phyloP scores from a whole-genome alignment of 2,797 vertebrate species.

The Pampus argenteus region DNA sequence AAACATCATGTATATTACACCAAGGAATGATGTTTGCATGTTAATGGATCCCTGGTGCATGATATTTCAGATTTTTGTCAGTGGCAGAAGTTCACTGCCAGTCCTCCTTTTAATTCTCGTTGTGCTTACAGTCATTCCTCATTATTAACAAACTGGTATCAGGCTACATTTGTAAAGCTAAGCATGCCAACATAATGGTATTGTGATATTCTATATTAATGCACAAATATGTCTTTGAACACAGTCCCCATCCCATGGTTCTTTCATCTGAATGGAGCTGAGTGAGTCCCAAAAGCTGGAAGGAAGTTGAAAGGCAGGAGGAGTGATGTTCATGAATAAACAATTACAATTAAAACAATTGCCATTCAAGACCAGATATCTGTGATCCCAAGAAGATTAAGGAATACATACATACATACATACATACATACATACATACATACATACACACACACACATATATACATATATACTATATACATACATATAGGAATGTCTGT shows the following conservation, averaged over 20 bases:
- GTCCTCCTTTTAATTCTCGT: neutral
- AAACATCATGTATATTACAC: conserved; percentile 13
- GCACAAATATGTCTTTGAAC: conserved; percentile 19
- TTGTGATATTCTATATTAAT: neutral
- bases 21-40: neutral
- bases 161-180: conserved; percentile 3
- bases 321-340: neutral
- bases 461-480: no score
- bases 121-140: neutral
- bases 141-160: conserved; percentile 9
- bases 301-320: conserved; percentile 2
- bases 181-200: neutral
- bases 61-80: neutral
- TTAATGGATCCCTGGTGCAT: neutral
- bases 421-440: no score
- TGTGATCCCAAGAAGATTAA: neutral
- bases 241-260: conserved; percentile 3
- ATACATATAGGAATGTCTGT: no score
- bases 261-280: conserved; percentile 3
- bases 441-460: no score
- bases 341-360: no score
- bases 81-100: neutral
- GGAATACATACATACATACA: no score
- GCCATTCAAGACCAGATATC: neutral
- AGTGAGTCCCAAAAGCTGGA: conserved; percentile 6